These are phyloP conservation scores for Papilio machaon DNA, from an alignment of 1,140 invertebrate species.

Conservation along the genomic window DNA sequence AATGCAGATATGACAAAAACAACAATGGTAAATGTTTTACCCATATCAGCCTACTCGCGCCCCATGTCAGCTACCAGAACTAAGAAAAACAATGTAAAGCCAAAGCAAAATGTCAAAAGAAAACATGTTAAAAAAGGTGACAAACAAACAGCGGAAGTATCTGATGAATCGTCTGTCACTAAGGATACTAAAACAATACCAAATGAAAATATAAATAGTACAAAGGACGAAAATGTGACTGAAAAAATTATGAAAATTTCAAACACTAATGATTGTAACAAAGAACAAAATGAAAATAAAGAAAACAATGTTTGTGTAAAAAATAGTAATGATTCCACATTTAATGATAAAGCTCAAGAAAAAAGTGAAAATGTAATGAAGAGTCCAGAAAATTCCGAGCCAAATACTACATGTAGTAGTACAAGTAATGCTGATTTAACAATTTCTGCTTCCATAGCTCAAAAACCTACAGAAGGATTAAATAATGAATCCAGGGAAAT, in stretches of 20 bases:
- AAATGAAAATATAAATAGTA: constrained; percentile 38
- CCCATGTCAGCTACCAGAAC: constrained; percentile 69
- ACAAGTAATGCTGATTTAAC: background rate
- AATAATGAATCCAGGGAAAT: constrained; percentile 22
- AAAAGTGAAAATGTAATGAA: constrained; percentile 6
- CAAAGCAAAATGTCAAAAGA: constrained; percentile 57
- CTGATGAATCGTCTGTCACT: constrained; percentile 35
- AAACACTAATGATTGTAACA: constrained; percentile 29
- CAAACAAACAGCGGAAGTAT: background rate
- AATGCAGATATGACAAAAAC: constrained; percentile 80
- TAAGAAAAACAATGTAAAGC: constrained; percentile 73
- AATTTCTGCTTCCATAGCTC: background rate
- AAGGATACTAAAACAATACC: constrained; percentile 49
- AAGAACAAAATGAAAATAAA: constrained; percentile 31
- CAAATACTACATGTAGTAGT: background rate
- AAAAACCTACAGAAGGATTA: constrained; percentile 9
- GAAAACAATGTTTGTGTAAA: constrained; percentile 5
- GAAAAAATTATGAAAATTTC: constrained; percentile 4
- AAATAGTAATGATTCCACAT: background rate
- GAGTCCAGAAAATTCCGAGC: constrained; percentile 26
- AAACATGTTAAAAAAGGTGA: constrained; percentile 49
- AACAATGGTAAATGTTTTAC: constrained; percentile 87
- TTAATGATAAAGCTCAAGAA: constrained; percentile 15
- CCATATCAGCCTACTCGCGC: constrained; percentile 85
- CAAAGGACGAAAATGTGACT: constrained; percentile 27